Evolutionary conservation across 1,140 invertebrate species (phyloP), one percentile per base, ranked within the genome.

Genomic region (Centruroides vittatus): DNA sequence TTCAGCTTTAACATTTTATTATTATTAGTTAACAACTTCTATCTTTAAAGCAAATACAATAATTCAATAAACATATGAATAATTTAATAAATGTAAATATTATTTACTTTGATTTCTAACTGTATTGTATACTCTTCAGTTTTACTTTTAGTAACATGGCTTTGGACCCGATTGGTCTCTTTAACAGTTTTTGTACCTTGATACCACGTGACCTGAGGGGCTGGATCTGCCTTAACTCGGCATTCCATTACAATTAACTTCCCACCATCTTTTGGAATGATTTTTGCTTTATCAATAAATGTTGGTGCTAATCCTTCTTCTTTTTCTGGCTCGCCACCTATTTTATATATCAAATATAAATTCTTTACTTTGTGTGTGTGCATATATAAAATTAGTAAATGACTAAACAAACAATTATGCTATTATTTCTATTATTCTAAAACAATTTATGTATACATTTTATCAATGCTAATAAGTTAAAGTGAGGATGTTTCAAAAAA

Each of bases 191-290:
- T 89, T 55, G 84, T 85, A 65, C 89, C 92, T 68, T 92, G 84
- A 76, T 83, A 92, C 91, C 91, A 94, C 60, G 84, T 88, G 41
- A 93, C 86, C 65, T 84, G 84, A 48, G 92, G 89, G 72, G 88
- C 86, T 35, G 93, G 93, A 76, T 94, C 84, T 7, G 90, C 89
- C 76, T 90, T 91, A 72, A 93, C 94, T 69, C 88, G 88, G 76
- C 90, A 94, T 74, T 90, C 88, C 91, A 97, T 93, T 51, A 90
- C 89, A 70, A 97, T 96, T 57, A 95, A 79, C 64, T 90, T 93
- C 59, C 90, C 90, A 71, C 84, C 89, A 75, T 96, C 93, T 76
- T 98, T 97, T 68, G 95, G 91, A 78, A 96, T 93, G 73, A 98
- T 98, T 76, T 86, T 84, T 51, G 95, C 94, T 79, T 97, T 96